Conservation (phyloP, 2,888 invertebrate species). For the Dendrolimus houi region DNA sequence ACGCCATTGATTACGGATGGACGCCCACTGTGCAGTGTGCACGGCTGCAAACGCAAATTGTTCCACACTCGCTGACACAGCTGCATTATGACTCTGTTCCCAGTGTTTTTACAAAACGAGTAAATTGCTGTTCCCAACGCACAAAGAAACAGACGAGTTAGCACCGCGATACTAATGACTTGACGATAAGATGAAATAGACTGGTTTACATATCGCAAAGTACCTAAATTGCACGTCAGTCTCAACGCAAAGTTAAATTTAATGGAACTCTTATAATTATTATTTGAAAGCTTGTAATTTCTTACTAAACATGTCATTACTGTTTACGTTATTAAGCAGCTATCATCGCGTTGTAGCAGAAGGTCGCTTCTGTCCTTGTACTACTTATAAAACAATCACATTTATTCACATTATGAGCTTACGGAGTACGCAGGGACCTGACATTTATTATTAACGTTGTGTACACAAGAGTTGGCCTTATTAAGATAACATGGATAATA, state of each 20-base stretch:
- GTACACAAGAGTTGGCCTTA: too few relatives aligned
- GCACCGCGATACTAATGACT: slow-evolving; percentile 28
- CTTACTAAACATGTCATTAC: neutral
- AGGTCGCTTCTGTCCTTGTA: slow-evolving; percentile 50
- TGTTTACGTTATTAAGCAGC: slow-evolving; percentile 25
- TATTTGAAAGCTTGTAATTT: neutral
- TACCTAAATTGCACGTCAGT: neutral
- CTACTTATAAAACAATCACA: slow-evolving; percentile 57
- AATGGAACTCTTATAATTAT: neutral
- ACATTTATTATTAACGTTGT: neutral
- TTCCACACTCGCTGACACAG: slow-evolving; percentile 52
- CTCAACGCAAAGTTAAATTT: neutral
- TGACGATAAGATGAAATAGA: slow-evolving; percentile 18
- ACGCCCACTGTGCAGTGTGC: slow-evolving; percentile 67
- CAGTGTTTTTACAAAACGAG: slow-evolving; percentile 44
- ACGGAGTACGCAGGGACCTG: neutral
- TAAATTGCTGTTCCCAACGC: slow-evolving; percentile 33
- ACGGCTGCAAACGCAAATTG: slow-evolving; percentile 66
- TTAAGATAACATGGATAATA: too few relatives aligned
- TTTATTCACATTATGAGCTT: slow-evolving; percentile 19
- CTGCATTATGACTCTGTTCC: slow-evolving; percentile 32
- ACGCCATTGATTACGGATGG: slow-evolving; percentile 53
- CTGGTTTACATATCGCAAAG: slow-evolving; percentile 4
- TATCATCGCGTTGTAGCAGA: slow-evolving; percentile 30
- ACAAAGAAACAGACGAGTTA: slow-evolving; percentile 35